Percentiles rank a stretch among this genome's conserved stretches.
phyloP scores from a whole-genome alignment of 2,113 vertebrate species.

The Acrocephalus arundinaceus region DNA sequence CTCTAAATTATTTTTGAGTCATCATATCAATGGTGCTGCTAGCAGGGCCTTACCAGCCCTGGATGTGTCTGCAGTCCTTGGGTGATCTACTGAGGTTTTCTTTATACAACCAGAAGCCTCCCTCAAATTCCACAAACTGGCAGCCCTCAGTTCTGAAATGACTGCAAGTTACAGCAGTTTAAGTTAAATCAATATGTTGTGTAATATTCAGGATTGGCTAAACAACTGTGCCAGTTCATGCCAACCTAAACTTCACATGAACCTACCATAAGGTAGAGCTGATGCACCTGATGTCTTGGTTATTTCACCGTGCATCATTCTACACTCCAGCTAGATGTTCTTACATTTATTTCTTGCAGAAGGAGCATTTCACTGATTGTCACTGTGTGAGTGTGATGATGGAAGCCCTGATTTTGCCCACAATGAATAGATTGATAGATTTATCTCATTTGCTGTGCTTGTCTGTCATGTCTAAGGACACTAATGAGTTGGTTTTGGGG shows the following conservation, averaged over 20 bases:
- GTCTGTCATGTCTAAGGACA: slow-evolving; percentile 87
- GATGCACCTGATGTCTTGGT: slow-evolving; percentile 74
- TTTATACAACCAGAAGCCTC: neutral
- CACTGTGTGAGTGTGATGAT: slow-evolving; percentile 45
- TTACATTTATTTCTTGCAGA: slow-evolving; percentile 52
- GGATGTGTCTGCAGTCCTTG: neutral
- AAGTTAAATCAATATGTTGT: slow-evolving; percentile 56
- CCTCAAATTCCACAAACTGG: neutral
- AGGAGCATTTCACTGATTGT: slow-evolving; percentile 68
- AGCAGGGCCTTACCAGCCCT: neutral
- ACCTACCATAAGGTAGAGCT: slow-evolving; percentile 77
- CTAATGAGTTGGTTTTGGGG: slow-evolving; percentile 92
- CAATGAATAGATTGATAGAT: slow-evolving; percentile 88
- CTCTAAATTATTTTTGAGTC: slow-evolving; percentile 50
- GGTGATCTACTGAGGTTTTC: neutral
- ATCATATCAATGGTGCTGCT: neutral
- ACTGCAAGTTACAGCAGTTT: slow-evolving; percentile 43
- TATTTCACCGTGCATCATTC: slow-evolving; percentile 54
- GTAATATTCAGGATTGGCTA: slow-evolving; percentile 61
- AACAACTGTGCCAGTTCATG: slow-evolving; percentile 76
- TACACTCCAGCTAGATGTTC: slow-evolving; percentile 35
- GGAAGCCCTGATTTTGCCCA: slow-evolving; percentile 81
- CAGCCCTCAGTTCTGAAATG: slow-evolving; percentile 36
- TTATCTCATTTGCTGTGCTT: slow-evolving; percentile 91
- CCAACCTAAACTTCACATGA: slow-evolving; percentile 83